Evolutionary conservation across 2,797 vertebrate genomes (phyloP).

Genomic region (Pogoniulus pusillus): DNA sequence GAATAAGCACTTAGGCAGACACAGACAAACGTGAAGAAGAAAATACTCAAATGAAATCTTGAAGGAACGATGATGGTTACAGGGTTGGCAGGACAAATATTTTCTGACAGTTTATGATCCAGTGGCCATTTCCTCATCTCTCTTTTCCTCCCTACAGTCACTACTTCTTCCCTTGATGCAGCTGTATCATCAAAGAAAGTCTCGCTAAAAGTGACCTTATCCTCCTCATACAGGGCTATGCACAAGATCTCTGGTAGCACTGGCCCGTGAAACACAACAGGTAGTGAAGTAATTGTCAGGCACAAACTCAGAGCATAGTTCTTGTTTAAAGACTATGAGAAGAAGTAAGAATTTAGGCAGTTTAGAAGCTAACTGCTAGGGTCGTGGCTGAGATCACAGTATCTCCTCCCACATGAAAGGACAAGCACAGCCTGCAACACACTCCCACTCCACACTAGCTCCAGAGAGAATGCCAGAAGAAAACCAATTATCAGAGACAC

Average conservation of each 20-base stretch:
- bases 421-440: neutral
- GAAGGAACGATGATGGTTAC: neutral
- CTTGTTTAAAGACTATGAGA: neutral
- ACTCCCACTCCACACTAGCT: neutral
- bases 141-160: neutral
- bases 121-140: neutral
- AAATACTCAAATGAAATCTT: neutral
- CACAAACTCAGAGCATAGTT: neutral
- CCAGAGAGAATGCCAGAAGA: neutral
- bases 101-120: fast-evolving
- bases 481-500: slow-evolving; percentile 46
- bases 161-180: neutral
- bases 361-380: neutral
- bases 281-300: neutral
- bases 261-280: neutral
- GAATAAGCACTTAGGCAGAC: neutral
- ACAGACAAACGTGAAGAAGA: neutral
- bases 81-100: neutral
- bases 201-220: neutral
- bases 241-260: neutral
- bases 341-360: neutral
- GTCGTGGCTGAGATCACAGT: slow-evolving; percentile 9
- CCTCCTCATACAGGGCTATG: neutral
- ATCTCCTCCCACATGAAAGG: slow-evolving; percentile 8
- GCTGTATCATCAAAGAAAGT: neutral